phyloP scores from a whole-genome alignment of 2,888 invertebrate genomes.

The Azorinus chamasolen region DNA sequence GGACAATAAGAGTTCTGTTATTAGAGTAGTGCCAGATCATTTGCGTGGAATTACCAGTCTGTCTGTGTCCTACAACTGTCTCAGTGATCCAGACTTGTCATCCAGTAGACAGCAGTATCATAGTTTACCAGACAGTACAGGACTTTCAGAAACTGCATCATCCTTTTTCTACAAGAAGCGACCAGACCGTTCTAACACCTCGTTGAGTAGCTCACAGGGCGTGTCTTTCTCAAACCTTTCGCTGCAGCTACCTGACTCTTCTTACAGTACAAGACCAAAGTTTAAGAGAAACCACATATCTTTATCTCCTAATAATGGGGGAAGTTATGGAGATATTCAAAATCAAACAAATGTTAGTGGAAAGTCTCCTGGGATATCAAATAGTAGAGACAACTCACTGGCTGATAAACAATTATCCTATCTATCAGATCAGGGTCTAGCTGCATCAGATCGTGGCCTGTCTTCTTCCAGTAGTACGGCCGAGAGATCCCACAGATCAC shows the following conservation, averaged over 20 bases:
- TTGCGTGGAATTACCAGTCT: slow-evolving; percentile 53
- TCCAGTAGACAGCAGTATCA: too few relatives aligned
- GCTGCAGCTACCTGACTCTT: slow-evolving; percentile 49
- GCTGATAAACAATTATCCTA: slow-evolving; percentile 47
- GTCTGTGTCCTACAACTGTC: slow-evolving; percentile 50
- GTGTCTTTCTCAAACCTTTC: slow-evolving; percentile 57
- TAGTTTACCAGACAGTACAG: too few relatives aligned
- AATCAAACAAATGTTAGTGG: too few relatives aligned
- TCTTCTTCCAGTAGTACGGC: slow-evolving; percentile 33
- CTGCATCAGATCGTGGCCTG: slow-evolving; percentile 47
- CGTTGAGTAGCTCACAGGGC: slow-evolving; percentile 23
- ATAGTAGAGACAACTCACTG: slow-evolving; percentile 38
- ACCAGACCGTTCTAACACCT: not conserved
- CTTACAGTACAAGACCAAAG: too few relatives aligned
- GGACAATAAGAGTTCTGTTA: slow-evolving; percentile 23
- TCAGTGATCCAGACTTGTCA: not conserved
- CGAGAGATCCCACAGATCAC: slow-evolving; percentile 44
- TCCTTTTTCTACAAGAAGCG: too few relatives aligned
- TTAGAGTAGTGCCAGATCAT: slow-evolving; percentile 38
- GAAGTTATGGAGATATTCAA: too few relatives aligned
- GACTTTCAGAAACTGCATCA: too few relatives aligned
- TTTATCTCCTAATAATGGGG: too few relatives aligned
- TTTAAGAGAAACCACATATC: too few relatives aligned
- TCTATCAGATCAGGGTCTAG: slow-evolving; percentile 52
- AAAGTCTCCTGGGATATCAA: too few relatives aligned